Base-by-base conservation (phyloP, 2,797 vertebrate species). In the Anabas testudineus region DNA sequence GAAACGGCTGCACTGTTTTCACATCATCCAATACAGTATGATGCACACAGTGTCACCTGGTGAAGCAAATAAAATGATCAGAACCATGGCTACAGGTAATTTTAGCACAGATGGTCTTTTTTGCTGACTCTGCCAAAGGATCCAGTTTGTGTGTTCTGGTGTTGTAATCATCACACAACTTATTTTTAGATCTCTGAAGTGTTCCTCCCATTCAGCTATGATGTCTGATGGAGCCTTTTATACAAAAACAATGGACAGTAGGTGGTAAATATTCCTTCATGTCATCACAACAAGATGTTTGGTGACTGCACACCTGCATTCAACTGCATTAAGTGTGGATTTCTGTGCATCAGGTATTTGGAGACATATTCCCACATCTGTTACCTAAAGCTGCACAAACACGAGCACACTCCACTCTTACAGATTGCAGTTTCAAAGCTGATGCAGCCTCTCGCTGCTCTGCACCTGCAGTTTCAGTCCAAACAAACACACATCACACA, bases 351-450 rank as follows among this genome's bases (percentile, higher is more conserved):
- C 19, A 39, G 34, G 18, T 24, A 30, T 42, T 22, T 64, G 37
- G 3, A 45, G 13, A 32, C 37, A 56, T 13, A 41, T 34, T 24
- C 43, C 8, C 41, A 65, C 56, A 71, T 41, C 21, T 45, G 60
- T 80, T 74, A 71, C 47, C 81, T 74, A 64, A 77, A 84, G 45
- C 58, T 72, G 64, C 47, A 64, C 10, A 28, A 62, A 74, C 70
- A 56, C 75, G 19, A 67, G 56, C n/a, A 71, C 30, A 45, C 18
- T 73, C 51, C 37, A 59, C 45, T 67, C 59, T 37, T 28, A 21
- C 37, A 71, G 43, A 49, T 69, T 71, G 79, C 84, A 70, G 77
- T 30, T 47, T 5, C 21, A 24, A 26, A 60, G 47, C 62, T 51
- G 45, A 43, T 24, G 3, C 42, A 42, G 24, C 36, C 52, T 67